Evolutionary conservation across 2,113 vertebrate species (phyloP), one percentile per base, ranked within the genome.

Genomic region (Sander vitreus): DNA sequence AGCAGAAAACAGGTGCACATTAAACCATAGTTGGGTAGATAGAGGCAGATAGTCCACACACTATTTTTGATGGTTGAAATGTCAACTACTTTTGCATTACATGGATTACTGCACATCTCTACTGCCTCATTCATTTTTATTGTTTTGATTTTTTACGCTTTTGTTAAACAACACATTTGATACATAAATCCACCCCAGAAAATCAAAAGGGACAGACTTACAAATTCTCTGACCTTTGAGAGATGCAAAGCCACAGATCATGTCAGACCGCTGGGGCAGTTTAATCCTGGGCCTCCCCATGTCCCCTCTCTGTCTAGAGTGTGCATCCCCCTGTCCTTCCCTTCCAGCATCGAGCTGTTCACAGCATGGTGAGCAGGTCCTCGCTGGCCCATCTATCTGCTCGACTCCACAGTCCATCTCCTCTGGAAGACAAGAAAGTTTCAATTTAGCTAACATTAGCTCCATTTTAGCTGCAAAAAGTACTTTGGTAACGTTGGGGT

Each of bases 161-260:
- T 53, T 63, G 10, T 53, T 65, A 54, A 87, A 77, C 27, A 50
- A 54, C 10, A 78, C 33, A 71, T 43, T 58, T 60, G n/a, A 75
- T 55, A 23, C 45, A 84, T 16, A 43, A 71, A 54, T 59, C 45
- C 43, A 71, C 3, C 5, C 1, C 36, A 84, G 43, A 85, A 78
- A 55, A 80, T 5, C 27, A 81, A 88, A 88, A 62, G 30, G 18
- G 70, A 68, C 11, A 78, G 81, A 91, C 90, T 89, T 89, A 93
- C 87, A 81, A 85, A 90, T 84, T 82, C 43, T 93, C 79, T 84
- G 96, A 99, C 98, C 98, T 97, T 96, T 97, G 80, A 99, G 96
- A 74, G 97, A 97, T 33, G 98, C 98, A 0, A 96, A 99, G 84
- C 97, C 97, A 58, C 97, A 99, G 79, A 99, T 98, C 97, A 99